phyloP scores from a whole-genome alignment of 2,113 vertebrate species.

The Nannobrachium achirus region DNA sequence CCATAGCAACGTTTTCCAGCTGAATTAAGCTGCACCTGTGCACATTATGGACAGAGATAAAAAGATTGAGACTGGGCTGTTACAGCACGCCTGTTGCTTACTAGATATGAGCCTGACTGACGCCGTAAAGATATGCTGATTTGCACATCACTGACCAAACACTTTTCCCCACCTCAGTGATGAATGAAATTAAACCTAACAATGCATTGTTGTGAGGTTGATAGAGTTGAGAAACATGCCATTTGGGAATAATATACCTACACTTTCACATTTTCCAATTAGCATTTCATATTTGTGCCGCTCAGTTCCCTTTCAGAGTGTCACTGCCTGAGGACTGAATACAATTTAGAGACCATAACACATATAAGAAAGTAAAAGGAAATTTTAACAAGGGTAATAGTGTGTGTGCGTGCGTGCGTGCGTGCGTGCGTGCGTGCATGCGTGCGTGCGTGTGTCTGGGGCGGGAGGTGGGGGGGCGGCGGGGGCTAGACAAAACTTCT shows the following conservation, averaged over 20 bases:
- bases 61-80: constrained; percentile 57
- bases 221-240: too few relatives aligned
- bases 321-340: neutral
- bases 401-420: too few relatives aligned
- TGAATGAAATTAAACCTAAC: neutral
- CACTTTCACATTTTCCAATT: neutral
- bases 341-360: too few relatives aligned
- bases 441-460: too few relatives aligned
- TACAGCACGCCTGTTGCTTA: constrained; percentile 45
- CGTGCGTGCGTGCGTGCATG: too few relatives aligned
- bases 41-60: constrained; percentile 78
- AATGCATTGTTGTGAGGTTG: neutral
- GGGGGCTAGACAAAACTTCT: too few relatives aligned
- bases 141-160: constrained; percentile 22
- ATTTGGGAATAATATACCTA: neutral
- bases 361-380: too few relatives aligned
- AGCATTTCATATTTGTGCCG: neutral
- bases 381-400: neutral
- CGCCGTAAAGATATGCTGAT: constrained; percentile 24
- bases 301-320: neutral
- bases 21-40: constrained; percentile 86
- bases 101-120: constrained; percentile 41
- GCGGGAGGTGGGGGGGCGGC: too few relatives aligned
- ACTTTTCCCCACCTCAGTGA: too few relatives aligned
- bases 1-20: constrained; percentile 79